phyloP scores from a whole-genome alignment of 1,140 invertebrate species.

The Lethrus apterus region DNA sequence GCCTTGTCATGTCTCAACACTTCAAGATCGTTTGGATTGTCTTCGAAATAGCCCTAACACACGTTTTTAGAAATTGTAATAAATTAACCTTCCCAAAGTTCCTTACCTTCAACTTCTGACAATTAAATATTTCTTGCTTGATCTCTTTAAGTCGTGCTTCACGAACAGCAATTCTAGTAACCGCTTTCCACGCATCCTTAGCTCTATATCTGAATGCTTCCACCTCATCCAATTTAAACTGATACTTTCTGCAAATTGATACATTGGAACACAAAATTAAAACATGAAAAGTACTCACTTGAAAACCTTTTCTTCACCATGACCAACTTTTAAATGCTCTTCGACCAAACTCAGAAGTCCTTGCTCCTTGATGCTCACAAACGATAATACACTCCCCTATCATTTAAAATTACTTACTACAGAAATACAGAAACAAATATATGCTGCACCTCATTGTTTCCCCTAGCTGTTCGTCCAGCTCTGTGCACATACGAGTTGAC shows the following conservation, averaged over 20 bases:
- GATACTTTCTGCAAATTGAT: conserved; percentile 66
- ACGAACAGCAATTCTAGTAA: conserved; percentile 84
- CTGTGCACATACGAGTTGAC: conserved; percentile 88
- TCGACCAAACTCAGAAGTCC: conserved; percentile 70
- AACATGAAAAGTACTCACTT: conserved; percentile 34
- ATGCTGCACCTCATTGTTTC: conserved; percentile 65
- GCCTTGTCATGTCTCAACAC: conserved; percentile 88
- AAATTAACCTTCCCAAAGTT: neutral
- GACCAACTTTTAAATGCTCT: conserved; percentile 56
- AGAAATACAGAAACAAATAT: neutral
- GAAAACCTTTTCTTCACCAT: conserved; percentile 46
- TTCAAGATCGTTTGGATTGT: conserved; percentile 86
- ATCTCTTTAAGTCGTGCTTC: conserved; percentile 95
- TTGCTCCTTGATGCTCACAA: conserved; percentile 79
- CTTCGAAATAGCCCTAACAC: conserved; percentile 82
- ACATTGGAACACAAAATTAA: conserved; percentile 16
- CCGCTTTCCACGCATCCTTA: conserved; percentile 87
- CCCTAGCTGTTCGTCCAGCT: conserved; percentile 85
- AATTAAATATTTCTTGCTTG: conserved; percentile 87
- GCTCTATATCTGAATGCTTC: conserved; percentile 93
- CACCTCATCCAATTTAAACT: conserved; percentile 91
- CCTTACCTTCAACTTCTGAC: conserved; percentile 79
- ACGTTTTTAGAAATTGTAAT: neutral
- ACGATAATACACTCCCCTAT: conserved; percentile 87
- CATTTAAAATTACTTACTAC: conserved; percentile 19